Evolutionary conservation across 2,888 invertebrate species (phyloP).

Genomic region (Chymomyza fuscimana): DNA sequence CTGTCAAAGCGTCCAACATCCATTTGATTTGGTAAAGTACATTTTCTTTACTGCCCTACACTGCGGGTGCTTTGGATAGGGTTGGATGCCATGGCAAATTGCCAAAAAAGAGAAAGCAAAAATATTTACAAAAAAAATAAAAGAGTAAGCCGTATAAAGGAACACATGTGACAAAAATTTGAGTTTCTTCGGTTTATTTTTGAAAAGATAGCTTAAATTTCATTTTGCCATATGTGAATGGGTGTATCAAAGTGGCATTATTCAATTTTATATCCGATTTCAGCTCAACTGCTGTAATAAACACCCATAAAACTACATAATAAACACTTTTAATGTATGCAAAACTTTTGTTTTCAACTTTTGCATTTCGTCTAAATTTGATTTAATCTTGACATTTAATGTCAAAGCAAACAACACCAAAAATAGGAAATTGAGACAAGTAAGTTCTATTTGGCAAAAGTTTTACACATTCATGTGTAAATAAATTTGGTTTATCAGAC

Average conservation of each 20-base stretch:
- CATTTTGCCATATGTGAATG: not conserved
- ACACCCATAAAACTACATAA: constrained; percentile 16
- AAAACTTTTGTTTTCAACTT: not conserved
- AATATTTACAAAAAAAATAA: not conserved
- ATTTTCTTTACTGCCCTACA: not conserved
- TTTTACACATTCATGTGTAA: not conserved
- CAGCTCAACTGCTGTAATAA: not conserved
- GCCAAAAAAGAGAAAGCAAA: not conserved
- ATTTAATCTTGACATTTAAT: not conserved
- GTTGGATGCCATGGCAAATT: not conserved
- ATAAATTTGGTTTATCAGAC: no score
- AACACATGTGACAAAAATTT: not conserved
- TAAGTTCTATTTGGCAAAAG: not conserved
- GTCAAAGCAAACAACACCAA: not conserved
- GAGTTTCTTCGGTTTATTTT: not conserved
- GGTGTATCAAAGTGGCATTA: not conserved
- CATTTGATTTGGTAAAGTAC: constrained; percentile 55
- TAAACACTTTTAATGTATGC: not conserved
- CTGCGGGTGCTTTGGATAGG: constrained; percentile 6
- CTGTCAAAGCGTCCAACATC: constrained; percentile 61
- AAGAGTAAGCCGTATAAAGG: no score
- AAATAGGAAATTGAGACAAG: not conserved
- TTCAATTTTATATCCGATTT: not conserved
- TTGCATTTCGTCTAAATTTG: not conserved
- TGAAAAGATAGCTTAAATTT: not conserved